Evolutionary conservation across 1,140 invertebrate genomes (phyloP), one percentile per base, ranked within the genome.

Genomic region (Nomia melanderi): DNA sequence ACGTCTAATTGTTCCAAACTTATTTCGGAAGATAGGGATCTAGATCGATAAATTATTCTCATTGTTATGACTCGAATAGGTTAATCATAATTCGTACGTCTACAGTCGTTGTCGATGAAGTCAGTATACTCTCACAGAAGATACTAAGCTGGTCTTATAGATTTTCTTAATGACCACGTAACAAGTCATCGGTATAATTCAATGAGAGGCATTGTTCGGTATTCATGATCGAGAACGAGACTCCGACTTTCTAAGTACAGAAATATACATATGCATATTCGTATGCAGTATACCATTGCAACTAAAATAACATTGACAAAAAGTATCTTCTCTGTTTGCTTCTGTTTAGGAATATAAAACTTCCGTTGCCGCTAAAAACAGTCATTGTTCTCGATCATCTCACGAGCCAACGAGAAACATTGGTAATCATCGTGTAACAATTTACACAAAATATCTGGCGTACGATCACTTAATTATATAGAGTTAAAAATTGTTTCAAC

Each of bases 381-480:
- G 74, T 56, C 25, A 39, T 47, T 76, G 74, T 70, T 41, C 74
- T 76, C 56, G 56, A 70, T 70, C 44, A 33, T 66, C 14, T 56
- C 11, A 29, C 25, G 74, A 76, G 64, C 73, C 29, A 60, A 54
- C 74, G 57, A 77, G 65, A 62, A 77, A 77, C 74, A 77, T 60
- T 33, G 31, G 47, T 25, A 60, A 59, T 41, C 41, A 47, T n/a
- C 25, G 63, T 64, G 7, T 50, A 31, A 36, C 17, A 31, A 20
- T 64, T 73, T 44, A 20, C 14, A 36, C 6, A 75, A 67, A 29
- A 25, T 67, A 6, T 7, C 12, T 67, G 33, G 20, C 2, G 8
- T 20, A 66, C 25, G n/a, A 67, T 66, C n/a, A 14, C 41, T 65
- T 23, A 9, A 74, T 66, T 39, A 27, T 1, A 2, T 20, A 23